These are phyloP conservation scores for Drosophila paranaensis DNA, from an alignment of 2,888 invertebrate species.

Conservation along the genomic window DNA sequence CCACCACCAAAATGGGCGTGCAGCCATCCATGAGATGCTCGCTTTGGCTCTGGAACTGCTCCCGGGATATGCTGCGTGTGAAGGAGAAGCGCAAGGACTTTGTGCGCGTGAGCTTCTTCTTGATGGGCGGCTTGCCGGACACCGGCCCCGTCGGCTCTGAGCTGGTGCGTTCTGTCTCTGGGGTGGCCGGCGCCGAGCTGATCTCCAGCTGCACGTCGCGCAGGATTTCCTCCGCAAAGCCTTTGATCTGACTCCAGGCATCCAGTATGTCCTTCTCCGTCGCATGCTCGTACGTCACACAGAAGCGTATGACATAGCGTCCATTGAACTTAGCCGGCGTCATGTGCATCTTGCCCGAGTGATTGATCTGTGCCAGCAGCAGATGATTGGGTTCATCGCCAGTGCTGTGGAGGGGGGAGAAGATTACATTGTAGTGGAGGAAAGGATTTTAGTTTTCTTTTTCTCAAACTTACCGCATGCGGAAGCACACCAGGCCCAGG, in stretches of 20 bases:
- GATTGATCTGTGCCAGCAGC: slow-evolving; percentile 91
- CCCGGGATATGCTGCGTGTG: slow-evolving; percentile 85
- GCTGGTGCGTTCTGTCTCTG: slow-evolving; percentile 76
- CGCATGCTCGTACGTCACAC: slow-evolving; percentile 92
- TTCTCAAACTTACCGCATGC: slow-evolving; percentile 85
- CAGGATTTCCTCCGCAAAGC: slow-evolving; percentile 87
- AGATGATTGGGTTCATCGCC: slow-evolving; percentile 91
- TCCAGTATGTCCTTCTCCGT: slow-evolving; percentile 89
- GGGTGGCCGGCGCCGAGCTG: slow-evolving; percentile 72
- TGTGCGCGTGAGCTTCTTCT: slow-evolving; percentile 84
- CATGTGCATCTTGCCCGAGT: slow-evolving; percentile 94
- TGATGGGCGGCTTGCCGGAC: slow-evolving; percentile 80
- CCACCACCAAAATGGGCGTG: slow-evolving; percentile 84
- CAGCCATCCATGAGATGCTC: slow-evolving; percentile 84
- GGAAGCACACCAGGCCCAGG: slow-evolving; percentile 92
- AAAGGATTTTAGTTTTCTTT: neutral
- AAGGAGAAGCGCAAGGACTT: slow-evolving; percentile 85
- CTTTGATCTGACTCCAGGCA: slow-evolving; percentile 88
- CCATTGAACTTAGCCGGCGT: slow-evolving; percentile 92
- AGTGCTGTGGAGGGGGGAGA: slow-evolving; percentile 84
- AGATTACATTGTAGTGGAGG: neutral
- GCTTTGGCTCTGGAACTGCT: slow-evolving; percentile 84
- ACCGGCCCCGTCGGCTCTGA: slow-evolving; percentile 68
- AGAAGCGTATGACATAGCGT: slow-evolving; percentile 91
- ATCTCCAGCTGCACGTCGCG: slow-evolving; percentile 81